phyloP scores from a whole-genome alignment of 2,888 invertebrate genomes.

The Rambutsinella grinnellia region DNA sequence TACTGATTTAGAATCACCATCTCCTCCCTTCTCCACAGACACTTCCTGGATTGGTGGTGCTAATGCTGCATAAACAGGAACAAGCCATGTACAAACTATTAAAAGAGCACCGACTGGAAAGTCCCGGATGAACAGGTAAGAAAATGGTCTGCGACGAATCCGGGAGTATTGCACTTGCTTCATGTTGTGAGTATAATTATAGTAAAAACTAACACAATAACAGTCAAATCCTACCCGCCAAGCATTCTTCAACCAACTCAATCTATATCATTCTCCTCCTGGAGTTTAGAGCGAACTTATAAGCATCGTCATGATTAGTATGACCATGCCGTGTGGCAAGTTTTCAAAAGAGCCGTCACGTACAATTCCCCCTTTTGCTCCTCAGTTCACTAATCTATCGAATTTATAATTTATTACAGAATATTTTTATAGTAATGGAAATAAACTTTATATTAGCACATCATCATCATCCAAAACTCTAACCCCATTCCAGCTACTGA shows the following conservation, averaged over 20 bases:
- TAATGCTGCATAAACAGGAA: constrained; percentile 6
- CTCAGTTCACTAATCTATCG: not conserved
- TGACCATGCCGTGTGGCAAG: not conserved
- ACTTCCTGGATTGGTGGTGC: not conserved
- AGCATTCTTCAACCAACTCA: not conserved
- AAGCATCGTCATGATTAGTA: not conserved
- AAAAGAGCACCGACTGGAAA: constrained; percentile 9
- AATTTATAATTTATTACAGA: not conserved
- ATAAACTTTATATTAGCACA: not conserved
- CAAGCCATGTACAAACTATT: not conserved
- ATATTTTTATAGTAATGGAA: not conserved
- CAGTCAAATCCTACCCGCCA: not conserved
- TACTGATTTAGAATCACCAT: not conserved
- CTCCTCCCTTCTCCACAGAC: constrained; percentile 1
- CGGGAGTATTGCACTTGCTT: constrained; percentile 43
- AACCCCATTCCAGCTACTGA: not conserved
- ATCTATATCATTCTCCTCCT: not conserved
- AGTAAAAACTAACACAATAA: not conserved
- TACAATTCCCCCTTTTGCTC: not conserved
- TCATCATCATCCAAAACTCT: not conserved
- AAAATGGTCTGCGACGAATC: constrained; percentile 17
- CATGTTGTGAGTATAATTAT: constrained; percentile 6
- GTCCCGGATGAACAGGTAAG: constrained; percentile 43
- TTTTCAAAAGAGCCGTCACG: not conserved
- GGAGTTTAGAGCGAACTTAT: not conserved